These are phyloP conservation scores for human DNA, from an alignment of 2,113 vertebrate species.

Conservation along the genomic window GRCh38 chr11:113472001-113472500, in stretches of 20 bases:
- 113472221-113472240: background rate
- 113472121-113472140: background rate
- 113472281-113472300: background rate
- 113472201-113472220: background rate
- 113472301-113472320: background rate
- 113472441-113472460: background rate
- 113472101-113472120: background rate
- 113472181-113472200: background rate
- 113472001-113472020: background rate
- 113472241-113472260: background rate
- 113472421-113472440: background rate
- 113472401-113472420: background rate
- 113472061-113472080: background rate
- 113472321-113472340: background rate
- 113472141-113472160: background rate
- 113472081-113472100: no score
- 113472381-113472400: background rate
- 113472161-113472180: background rate
- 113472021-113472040: background rate
- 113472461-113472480: background rate
- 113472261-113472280: background rate
- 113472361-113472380: background rate
- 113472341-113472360: background rate
- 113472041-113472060: background rate
- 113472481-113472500: background rate